phyloP scores from a whole-genome alignment of 2,888 invertebrate genomes.

The Ochlodes sylvanus region DNA sequence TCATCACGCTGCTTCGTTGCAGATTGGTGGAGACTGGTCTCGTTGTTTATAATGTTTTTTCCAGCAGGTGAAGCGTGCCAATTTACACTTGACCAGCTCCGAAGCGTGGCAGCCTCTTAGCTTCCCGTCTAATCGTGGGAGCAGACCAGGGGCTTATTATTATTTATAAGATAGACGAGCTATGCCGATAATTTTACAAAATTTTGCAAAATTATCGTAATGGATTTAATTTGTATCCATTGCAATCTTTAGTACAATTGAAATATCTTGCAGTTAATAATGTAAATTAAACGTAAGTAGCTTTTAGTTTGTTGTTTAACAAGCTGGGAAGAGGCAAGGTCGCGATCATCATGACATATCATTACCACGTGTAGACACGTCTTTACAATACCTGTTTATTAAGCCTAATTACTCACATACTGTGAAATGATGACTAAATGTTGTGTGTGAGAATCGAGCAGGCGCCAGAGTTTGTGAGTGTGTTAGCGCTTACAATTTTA shows the following conservation, averaged over 20 bases:
- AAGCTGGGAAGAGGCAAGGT: background rate
- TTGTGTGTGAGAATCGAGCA: background rate
- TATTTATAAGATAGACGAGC: too few species aligned
- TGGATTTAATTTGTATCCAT: background rate
- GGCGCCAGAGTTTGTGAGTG: background rate
- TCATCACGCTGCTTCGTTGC: too few species aligned
- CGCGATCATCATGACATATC: slow-evolving; percentile 4
- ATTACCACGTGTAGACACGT: slow-evolving; percentile 7
- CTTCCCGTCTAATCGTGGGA: too few species aligned
- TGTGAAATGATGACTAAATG: background rate
- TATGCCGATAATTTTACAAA: too few species aligned
- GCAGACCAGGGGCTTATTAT: too few species aligned
- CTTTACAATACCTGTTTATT: background rate
- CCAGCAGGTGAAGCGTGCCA: too few species aligned
- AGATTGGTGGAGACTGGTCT: too few species aligned
- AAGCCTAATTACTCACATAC: slow-evolving; percentile 3
- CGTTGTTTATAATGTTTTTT: too few species aligned
- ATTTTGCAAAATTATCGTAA: too few species aligned
- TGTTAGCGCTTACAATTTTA: too few species aligned
- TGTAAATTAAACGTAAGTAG: slow-evolving; percentile 3
- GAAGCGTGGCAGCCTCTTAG: too few species aligned
- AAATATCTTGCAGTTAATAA: background rate
- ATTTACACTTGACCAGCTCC: too few species aligned
- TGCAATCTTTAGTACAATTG: background rate
- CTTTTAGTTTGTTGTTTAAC: background rate